These are phyloP conservation scores for Hippocampus guttulatus DNA, from an alignment of 2,113 vertebrate genomes.

Conservation along the genomic window DNA sequence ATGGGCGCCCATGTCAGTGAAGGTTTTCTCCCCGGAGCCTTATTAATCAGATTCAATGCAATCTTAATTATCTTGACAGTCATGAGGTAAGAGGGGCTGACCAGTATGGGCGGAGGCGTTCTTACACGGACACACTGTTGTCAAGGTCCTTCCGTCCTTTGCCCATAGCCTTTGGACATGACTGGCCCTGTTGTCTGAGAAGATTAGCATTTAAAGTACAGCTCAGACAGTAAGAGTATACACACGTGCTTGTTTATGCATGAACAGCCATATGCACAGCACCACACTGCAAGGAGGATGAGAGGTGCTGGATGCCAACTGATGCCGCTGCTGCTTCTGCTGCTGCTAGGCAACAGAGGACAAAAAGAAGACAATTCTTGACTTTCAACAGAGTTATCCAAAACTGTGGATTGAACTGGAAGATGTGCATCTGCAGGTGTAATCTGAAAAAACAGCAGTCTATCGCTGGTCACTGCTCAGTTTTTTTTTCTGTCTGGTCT, in stretches of 20 bases:
- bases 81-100: slow-evolving; percentile 31
- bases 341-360: slow-evolving; percentile 1
- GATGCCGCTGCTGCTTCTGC: not conserved
- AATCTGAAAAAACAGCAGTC: slow-evolving; percentile 41
- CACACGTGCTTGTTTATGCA: slow-evolving; percentile 9
- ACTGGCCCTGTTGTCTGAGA: slow-evolving; percentile 63
- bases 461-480: slow-evolving; percentile 37
- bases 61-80: slow-evolving; percentile 61
- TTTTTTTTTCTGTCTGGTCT: slow-evolving; percentile 21
- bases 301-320: not conserved
- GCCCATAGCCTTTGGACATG: slow-evolving; percentile 49
- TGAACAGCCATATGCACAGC: not conserved
- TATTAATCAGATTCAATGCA: slow-evolving; percentile 50
- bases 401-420: slow-evolving; percentile 26
- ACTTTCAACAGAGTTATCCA: slow-evolving; percentile 29
- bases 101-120: slow-evolving; percentile 44
- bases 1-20: slow-evolving; percentile 21
- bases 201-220: slow-evolving; percentile 57
- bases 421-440: slow-evolving; percentile 34
- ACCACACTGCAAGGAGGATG: not conserved
- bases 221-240: slow-evolving; percentile 26
- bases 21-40: slow-evolving; percentile 20
- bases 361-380: slow-evolving; percentile 3
- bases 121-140: slow-evolving; percentile 40
- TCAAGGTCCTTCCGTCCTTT: slow-evolving; percentile 67